Percentiles rank a stretch among this genome's conserved stretches.
Conservation (phyloP, 2,888 invertebrate genomes). For the Glyphotaelius pellucidus region DNA sequence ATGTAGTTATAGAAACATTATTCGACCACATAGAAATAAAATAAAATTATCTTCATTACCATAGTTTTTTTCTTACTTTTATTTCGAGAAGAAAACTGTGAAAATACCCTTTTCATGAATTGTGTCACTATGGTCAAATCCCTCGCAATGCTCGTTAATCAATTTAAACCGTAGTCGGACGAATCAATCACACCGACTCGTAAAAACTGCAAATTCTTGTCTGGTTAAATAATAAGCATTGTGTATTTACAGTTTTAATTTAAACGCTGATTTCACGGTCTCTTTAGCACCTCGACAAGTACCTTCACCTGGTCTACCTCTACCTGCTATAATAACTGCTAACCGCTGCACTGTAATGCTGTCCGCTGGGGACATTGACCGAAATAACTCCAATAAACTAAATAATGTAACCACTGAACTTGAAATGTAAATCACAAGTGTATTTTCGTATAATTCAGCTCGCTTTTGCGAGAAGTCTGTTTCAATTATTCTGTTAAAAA, state of each 20-base stretch:
- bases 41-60: too few species aligned
- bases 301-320: background rate
- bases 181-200: background rate
- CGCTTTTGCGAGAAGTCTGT: background rate
- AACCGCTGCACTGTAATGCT: background rate
- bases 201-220: background rate
- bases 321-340: too few species aligned
- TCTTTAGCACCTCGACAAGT: constrained; percentile 14
- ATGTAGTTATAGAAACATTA: too few species aligned
- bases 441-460: background rate
- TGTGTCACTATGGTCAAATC: background rate
- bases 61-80: too few species aligned
- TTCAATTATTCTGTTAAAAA: background rate
- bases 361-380: constrained; percentile 27
- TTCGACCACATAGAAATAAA: too few species aligned
- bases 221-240: constrained; percentile 30
- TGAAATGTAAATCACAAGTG: background rate
- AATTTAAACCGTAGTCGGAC: background rate
- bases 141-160: background rate
- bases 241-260: constrained; percentile 29
- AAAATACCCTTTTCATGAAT: background rate
- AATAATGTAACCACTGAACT: background rate
- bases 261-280: constrained; percentile 36
- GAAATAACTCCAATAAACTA: constrained; percentile 3
- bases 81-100: too few species aligned